Evolutionary conservation across 2,888 invertebrate species (phyloP), one percentile per base, ranked within the genome.

Genomic region (Drosophila yooni): DNA sequence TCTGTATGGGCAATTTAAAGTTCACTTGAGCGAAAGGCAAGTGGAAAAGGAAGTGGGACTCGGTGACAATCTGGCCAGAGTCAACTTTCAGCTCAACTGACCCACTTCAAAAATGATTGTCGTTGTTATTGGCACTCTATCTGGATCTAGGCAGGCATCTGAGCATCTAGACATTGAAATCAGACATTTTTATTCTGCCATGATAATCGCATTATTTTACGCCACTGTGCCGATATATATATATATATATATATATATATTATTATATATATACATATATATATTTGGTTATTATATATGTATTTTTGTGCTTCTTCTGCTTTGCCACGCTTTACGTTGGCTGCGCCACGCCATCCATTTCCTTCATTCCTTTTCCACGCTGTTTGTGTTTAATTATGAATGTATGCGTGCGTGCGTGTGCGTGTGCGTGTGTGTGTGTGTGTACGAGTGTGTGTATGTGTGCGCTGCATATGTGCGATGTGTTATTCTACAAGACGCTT

Each of bases 361-460:
- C 31, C 62, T 29, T 65, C 64, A 58, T 57, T n/a, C 51, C 25
- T 56, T 64, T 72, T 60, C 52, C 57, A 46, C 70, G 74, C 67
- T 85, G 88, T 83, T 84, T 84, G 83, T 78, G 83, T 84, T 84
- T 84, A 84, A 85, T 84, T 88, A 84, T 85, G 76, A 79, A 86
- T 86, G 63, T 67, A 58, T 63, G 38, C 54, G 70, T 50, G 27
- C 51, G 51, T 43, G 27, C 46, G 52, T 48, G 31, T 66, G 34
- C 53, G 40, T 52, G 50, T 52, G 38, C 59, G 43, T 46, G 51
- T 62, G 54, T 57, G 36, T 61, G 58, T 58, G 56, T 11, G 58
- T 74, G 71, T 70, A 27, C 56, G 46, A 50, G 40, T 63, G 33
- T 46, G 58, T 58, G 60, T 62, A 36, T 59, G 61, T 58, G 54